Evolutionary conservation across 2,113 vertebrate genomes (phyloP), one percentile per base, ranked within the genome.

Genomic region (Paedocypris sp.): DNA sequence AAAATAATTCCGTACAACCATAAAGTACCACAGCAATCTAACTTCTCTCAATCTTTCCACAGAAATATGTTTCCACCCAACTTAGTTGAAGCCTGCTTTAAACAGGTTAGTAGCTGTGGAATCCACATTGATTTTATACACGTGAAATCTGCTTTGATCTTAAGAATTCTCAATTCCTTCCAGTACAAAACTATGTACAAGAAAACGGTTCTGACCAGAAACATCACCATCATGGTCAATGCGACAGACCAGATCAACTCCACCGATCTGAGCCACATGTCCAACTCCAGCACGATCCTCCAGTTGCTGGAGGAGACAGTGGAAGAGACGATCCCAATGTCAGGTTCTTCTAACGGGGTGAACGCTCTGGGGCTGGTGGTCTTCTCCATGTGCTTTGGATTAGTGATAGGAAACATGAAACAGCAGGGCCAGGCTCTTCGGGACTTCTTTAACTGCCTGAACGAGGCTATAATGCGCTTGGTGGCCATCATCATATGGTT

Each of bases 51-150:
- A 1, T 61, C 48, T 52, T 29, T 26, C 82, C 75, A 39, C 79
- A 98, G 94, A 82, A 98, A 98, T 75, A 98, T 98, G 94, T 94
- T 98, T 74, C 95, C 95, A 0, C 91, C 92, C 29, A 98, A 98
- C 78, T 82, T 98, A 47, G 87, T 97, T 38, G 93, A 98, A 78
- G 93, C 93, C 42, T 98, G 93, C 83, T 98, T 98, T 81, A 93
- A 91, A 82, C 95, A 98, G 94, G 95, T 98, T 76, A 78, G 86
- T 1, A 18, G n/a, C n/a, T n/a, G n/a, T n/a, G n/a, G n/a, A 22
- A 25, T 54, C 6, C 29, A n/a, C n/a, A n/a, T n/a, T n/a, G n/a
- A n/a, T n/a, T n/a, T n/a, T n/a, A n/a, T n/a, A n/a, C n/a, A n/a
- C n/a, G n/a, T n/a, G n/a, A n/a, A n/a, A n/a, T n/a, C n/a, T n/a